A percentile compares a stretch with the other conserved stretches of the same genome.
phyloP scores from a whole-genome alignment of 2,113 vertebrate species.

The Suricata suricatta region DNA sequence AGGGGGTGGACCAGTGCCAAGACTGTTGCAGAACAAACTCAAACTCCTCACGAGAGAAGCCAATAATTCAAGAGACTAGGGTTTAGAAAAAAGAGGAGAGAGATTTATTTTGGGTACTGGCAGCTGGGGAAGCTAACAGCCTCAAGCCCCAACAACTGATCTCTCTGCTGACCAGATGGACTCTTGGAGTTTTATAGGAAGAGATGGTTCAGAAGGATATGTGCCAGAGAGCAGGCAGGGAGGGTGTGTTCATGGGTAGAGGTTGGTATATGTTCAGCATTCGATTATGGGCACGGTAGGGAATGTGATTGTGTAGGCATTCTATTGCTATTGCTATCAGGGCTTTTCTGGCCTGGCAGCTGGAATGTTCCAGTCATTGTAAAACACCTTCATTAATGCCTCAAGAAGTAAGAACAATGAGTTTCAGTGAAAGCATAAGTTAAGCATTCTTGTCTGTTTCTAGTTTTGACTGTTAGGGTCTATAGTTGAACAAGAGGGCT shows the following conservation, averaged over 20 bases:
- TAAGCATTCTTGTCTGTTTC: not conserved
- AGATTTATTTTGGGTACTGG: not conserved
- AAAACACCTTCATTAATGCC: not conserved
- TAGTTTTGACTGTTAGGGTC: not conserved
- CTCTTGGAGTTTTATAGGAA: not conserved
- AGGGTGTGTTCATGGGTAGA: not conserved
- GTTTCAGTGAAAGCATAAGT: not conserved
- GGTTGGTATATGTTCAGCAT: not conserved
- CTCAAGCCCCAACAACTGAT: not conserved
- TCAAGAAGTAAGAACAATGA: not conserved
- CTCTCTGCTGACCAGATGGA: not conserved
- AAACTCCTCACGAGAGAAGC: not conserved
- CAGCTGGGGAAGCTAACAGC: not conserved
- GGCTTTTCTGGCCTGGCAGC: not conserved
- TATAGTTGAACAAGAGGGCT: not conserved
- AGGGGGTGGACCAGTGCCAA: not conserved
- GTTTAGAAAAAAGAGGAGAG: not conserved
- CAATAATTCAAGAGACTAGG: not conserved
- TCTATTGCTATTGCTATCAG: not conserved
- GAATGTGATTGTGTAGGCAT: not conserved
- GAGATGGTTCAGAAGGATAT: not conserved
- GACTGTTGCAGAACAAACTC: not conserved
- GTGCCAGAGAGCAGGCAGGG: not conserved
- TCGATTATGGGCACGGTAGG: not conserved
- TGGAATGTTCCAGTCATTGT: not conserved